A percentile compares a stretch with the other conserved stretches of the same genome.
Evolutionary conservation across 2,797 vertebrate species (phyloP).

Genomic region (Lophotriccus pileatus): DNA sequence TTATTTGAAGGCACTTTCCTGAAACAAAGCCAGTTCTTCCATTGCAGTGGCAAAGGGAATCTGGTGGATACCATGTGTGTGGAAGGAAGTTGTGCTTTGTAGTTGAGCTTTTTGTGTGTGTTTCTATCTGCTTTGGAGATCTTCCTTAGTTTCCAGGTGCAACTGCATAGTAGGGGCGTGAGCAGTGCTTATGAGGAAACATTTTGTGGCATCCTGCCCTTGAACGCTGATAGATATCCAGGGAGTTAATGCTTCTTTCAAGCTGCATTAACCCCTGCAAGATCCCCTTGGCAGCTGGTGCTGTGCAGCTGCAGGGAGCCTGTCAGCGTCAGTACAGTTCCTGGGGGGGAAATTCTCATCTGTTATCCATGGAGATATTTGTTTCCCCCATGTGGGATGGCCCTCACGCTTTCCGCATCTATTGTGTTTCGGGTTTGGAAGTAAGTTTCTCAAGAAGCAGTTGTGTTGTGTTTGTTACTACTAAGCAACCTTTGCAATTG

Average conservation of each 20-base stretch:
- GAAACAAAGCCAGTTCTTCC: not conserved
- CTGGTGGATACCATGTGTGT: not conserved
- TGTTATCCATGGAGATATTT: slow-evolving; percentile 13
- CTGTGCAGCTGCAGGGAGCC: slow-evolving; percentile 24
- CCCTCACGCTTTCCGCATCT: not conserved
- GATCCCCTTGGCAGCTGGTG: slow-evolving; percentile 39
- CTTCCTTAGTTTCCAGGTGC: not conserved
- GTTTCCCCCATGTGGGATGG: not conserved
- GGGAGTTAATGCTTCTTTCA: slow-evolving; percentile 17
- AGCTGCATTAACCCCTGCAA: slow-evolving; percentile 49
- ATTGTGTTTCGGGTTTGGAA: not conserved
- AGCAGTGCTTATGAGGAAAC: not conserved
- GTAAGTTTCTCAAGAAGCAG: not conserved
- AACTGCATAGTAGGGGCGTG: not conserved
- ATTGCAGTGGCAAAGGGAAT: not conserved
- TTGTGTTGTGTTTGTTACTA: not conserved
- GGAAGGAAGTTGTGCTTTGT: not conserved
- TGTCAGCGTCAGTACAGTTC: not conserved
- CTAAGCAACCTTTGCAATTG: not conserved
- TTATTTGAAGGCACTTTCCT: not conserved
- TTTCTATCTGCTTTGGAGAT: not conserved
- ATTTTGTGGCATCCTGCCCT: not conserved
- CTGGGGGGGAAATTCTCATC: not conserved
- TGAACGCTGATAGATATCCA: not conserved
- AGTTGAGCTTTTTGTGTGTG: not conserved